Percentiles rank a stretch among this genome's conserved stretches.
These are phyloP conservation scores for Paramuricea clavata DNA, from an alignment of 92 coral and sea anemone genomes.

Conservation along the genomic window DNA sequence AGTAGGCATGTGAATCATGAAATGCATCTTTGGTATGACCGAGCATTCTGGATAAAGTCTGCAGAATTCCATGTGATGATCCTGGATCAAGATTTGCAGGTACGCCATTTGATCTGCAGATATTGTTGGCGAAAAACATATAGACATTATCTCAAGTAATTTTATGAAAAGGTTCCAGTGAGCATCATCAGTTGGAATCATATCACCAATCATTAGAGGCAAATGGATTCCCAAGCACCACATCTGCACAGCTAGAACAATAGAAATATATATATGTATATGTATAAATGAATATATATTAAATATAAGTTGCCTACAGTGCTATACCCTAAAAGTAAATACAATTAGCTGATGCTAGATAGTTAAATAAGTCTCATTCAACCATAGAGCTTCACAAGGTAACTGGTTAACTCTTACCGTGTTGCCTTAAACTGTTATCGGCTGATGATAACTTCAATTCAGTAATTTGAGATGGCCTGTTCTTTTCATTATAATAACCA, in stretches of 20 bases:
- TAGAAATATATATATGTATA: neutral
- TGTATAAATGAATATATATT: neutral
- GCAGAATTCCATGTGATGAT: conserved; percentile 62
- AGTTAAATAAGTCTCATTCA: too few relatives aligned
- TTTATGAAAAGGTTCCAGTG: conserved; percentile 63
- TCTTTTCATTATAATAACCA: conserved; percentile 17
- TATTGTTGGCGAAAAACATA: conserved; percentile 60
- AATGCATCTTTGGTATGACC: too few relatives aligned
- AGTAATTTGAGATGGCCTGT: neutral
- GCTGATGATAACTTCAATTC: neutral
- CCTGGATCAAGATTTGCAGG: conserved; percentile 63
- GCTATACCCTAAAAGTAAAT: neutral
- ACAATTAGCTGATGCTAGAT: too few relatives aligned
- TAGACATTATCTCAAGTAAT: conserved; percentile 61
- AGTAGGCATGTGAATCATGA: too few relatives aligned
- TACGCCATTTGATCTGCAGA: conserved; percentile 61
- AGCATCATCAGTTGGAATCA: conserved; percentile 69
- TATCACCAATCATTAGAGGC: conserved; percentile 64
- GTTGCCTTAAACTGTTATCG: neutral
- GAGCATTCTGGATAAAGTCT: conserved; percentile 19
- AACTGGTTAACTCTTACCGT: neutral
- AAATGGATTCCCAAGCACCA: conserved; percentile 74
- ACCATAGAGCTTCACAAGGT: neutral
- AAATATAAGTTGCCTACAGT: neutral
- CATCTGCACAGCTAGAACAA: conserved; percentile 73